These are phyloP conservation scores for Spicauda simplicius DNA, from an alignment of 2,888 invertebrate species.

Conservation along the genomic window DNA sequence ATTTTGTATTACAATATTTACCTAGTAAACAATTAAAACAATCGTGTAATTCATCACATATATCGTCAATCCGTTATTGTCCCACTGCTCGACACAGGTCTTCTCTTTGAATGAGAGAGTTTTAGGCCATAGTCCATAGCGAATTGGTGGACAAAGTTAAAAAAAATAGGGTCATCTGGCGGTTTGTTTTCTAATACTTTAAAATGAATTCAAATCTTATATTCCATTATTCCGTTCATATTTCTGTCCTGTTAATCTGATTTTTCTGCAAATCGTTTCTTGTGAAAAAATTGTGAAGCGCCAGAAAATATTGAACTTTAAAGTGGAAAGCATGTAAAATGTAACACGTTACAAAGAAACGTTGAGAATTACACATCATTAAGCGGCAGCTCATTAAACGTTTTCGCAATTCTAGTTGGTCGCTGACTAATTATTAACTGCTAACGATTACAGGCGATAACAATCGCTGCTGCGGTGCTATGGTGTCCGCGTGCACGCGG, in stretches of 20 bases:
- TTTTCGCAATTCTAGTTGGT: neutral
- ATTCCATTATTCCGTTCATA: neutral
- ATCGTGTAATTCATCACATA: neutral
- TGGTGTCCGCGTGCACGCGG: slow-evolving; percentile 46
- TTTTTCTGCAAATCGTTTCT: no score
- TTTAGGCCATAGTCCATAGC: no score
- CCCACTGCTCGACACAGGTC: no score
- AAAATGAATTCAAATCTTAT: neutral
- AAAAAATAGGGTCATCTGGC: no score
- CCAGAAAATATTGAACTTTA: no score
- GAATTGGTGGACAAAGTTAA: no score
- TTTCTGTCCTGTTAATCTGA: no score
- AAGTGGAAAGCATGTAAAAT: no score
- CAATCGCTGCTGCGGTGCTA: slow-evolving; percentile 43
- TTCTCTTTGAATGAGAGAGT: no score
- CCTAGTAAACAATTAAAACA: neutral
- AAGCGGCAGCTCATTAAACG: slow-evolving; percentile 17
- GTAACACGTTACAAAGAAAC: neutral
- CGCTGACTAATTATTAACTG: slow-evolving; percentile 34
- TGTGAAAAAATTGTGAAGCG: no score
- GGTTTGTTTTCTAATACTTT: no score
- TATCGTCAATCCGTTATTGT: no score
- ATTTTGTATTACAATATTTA: neutral
- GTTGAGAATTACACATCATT: neutral
- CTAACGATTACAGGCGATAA: slow-evolving; percentile 34